Evolutionary conservation across 2,888 invertebrate genomes (phyloP).

Genomic region (Agrochola circellaris): DNA sequence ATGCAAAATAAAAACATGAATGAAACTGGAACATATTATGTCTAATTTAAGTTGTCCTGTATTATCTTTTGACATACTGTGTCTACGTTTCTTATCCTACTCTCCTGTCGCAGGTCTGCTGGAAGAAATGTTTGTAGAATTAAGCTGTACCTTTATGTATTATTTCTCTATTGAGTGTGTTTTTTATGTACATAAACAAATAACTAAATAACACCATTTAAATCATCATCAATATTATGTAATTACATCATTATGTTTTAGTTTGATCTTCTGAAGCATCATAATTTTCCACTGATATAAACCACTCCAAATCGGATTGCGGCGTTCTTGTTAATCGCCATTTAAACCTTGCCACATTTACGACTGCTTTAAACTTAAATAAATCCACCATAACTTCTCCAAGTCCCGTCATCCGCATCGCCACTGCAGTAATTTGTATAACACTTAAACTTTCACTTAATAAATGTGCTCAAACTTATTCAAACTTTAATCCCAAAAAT

Average conservation of each 20-base stretch:
- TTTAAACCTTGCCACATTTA: background rate
- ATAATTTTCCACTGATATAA: background rate
- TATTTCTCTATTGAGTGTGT: too few relatives aligned
- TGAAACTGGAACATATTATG: too few relatives aligned
- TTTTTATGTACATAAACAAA: background rate
- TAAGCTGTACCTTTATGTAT: too few relatives aligned
- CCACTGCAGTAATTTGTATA: slow-evolving; percentile 45
- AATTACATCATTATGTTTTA: background rate
- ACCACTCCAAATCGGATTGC: background rate
- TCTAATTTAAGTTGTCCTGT: too few relatives aligned
- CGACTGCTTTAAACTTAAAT: background rate
- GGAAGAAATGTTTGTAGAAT: background rate
- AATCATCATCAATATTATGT: background rate
- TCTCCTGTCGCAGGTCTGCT: background rate
- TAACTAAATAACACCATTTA: background rate
- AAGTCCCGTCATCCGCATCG: slow-evolving; percentile 25
- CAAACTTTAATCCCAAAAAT: slow-evolving; percentile 46
- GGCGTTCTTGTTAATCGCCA: background rate
- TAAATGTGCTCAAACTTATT: slow-evolving; percentile 49
- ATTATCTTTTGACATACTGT: too few relatives aligned
- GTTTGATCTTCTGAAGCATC: background rate
- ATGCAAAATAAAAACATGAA: too few relatives aligned
- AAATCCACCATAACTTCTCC: slow-evolving; percentile 8
- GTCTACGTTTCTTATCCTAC: background rate
- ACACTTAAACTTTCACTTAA: slow-evolving; percentile 46